Base-by-base conservation (phyloP, 1,140 invertebrate genomes). In the Heterodera carotae region DNA sequence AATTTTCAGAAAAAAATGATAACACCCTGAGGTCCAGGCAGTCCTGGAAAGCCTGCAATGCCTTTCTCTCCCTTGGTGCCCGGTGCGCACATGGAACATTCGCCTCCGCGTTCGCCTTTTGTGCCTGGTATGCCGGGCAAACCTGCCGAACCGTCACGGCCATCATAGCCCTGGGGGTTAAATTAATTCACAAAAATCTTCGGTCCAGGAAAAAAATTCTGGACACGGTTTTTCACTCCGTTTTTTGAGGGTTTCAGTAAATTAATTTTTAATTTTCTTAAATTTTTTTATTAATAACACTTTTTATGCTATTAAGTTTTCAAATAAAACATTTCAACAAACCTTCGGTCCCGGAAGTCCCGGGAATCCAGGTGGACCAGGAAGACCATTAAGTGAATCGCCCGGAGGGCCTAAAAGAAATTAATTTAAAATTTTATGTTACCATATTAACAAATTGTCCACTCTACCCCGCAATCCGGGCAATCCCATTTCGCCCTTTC, bases 61-160 rank as follows among this genome's bases (percentile, higher is more conserved):
- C 86, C 88, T 64, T 84, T 83, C 53, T 87, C 86, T 75, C 88
- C 88, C 76, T 89, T 89, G 2, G 77, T 69, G 64, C 88, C 88
- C 64, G 84, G 85, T 12, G 81, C 53, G 71, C 88, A 89, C 22
- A 75, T 53, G 2, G 84, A 84, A 71, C 86, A 88, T 33, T 84
- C 84, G 12, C 87, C 86, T 71, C 83, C 87, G 60, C 78, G 82
- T 43, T 83, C 79, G 39, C 83, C 83, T 53, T 84, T 84, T 31
- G 25, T 18, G 31, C 83, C 83, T 2, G 83, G 82, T 0, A 82
- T 53, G 67, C 85, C 85, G 22, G 85, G 86, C 25, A 87, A 70
- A 25, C 85, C 85, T 22, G 85, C 86, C 3, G 77, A 22, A 69
- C 85, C 85, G 66, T 87, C 85, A 60, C 85, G 84, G 80, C 85